Evolutionary conservation across 2,113 vertebrate species (phyloP).

Genomic region (Beaufortia kweichowensis): DNA sequence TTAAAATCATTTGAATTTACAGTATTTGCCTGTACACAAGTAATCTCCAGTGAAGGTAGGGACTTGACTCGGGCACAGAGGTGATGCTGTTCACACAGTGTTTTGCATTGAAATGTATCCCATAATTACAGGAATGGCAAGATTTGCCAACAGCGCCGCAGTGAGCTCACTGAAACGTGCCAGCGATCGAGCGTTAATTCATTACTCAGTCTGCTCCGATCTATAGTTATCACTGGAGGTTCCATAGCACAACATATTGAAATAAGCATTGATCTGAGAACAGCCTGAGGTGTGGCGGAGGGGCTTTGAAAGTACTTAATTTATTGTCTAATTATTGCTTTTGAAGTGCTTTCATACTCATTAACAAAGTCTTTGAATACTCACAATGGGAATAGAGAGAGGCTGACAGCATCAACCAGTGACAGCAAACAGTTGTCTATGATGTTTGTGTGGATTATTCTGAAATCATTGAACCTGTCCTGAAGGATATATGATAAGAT

Average conservation of each 20-base stretch:
- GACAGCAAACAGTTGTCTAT: too few relatives aligned
- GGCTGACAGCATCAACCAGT: background rate
- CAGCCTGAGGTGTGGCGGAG: slow-evolving; percentile 38
- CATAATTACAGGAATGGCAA: slow-evolving; percentile 66
- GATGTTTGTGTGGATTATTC: too few relatives aligned
- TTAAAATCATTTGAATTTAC: background rate
- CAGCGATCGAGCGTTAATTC: slow-evolving; percentile 67
- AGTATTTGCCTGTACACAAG: slow-evolving; percentile 23
- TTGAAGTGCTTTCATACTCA: slow-evolving; percentile 33
- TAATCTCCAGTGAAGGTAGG: background rate
- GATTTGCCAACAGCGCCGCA: slow-evolving; percentile 61
- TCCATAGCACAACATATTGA: slow-evolving; percentile 61
- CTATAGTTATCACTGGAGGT: slow-evolving; percentile 63
- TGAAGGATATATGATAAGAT: too few relatives aligned
- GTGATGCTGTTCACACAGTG: slow-evolving; percentile 37
- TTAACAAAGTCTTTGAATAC: slow-evolving; percentile 49
- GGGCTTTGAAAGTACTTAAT: slow-evolving; percentile 30
- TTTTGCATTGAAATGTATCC: slow-evolving; percentile 55
- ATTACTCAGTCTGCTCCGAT: slow-evolving; percentile 63
- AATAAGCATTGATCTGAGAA: slow-evolving; percentile 66
- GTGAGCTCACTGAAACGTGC: slow-evolving; percentile 45
- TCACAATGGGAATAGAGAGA: slow-evolving; percentile 14
- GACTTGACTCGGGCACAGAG: slow-evolving; percentile 19
- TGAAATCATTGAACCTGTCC: too few relatives aligned
- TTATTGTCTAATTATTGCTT: slow-evolving; percentile 60